These are phyloP conservation scores for Philereme transversata DNA, from an alignment of 2,888 invertebrate species.

Conservation along the genomic window DNA sequence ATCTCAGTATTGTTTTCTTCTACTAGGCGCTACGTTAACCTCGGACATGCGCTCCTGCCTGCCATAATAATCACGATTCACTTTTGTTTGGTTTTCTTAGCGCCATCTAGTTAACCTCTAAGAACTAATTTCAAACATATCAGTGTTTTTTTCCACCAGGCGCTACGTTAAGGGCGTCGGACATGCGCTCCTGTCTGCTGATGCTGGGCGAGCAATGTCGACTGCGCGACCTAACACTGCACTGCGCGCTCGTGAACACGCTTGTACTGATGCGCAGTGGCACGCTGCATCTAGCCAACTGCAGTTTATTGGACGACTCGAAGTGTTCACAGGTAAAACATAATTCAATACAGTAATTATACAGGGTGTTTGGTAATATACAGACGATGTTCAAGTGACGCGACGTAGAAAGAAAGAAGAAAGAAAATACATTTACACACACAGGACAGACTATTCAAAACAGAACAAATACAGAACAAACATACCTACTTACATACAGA, in stretches of 20 bases:
- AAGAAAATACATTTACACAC: too few species aligned
- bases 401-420: too few species aligned
- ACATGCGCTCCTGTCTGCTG: slow-evolving; percentile 70
- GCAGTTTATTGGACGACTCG: slow-evolving; percentile 57
- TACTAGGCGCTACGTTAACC: slow-evolving; percentile 60
- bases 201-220: slow-evolving; percentile 62
- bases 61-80: neutral
- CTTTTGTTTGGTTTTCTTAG: too few species aligned
- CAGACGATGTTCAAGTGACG: too few species aligned
- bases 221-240: slow-evolving; percentile 56
- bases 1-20: neutral
- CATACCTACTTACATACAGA: too few species aligned
- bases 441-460: too few species aligned
- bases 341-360: too few species aligned
- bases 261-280: slow-evolving; percentile 59
- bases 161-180: slow-evolving; percentile 57
- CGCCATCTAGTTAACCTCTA: too few species aligned
- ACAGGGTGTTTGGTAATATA: too few species aligned
- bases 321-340: slow-evolving; percentile 56
- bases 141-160: slow-evolving; percentile 44
- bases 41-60: slow-evolving; percentile 70
- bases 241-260: slow-evolving; percentile 64
- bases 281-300: slow-evolving; percentile 49
- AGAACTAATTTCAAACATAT: neutral
- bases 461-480: too few species aligned